Evolutionary conservation across 37 sponge, comb jelly and placozoan genomes (phyloP), one percentile per base, ranked within the genome.

Genomic region (Tethya wilhelma): DNA sequence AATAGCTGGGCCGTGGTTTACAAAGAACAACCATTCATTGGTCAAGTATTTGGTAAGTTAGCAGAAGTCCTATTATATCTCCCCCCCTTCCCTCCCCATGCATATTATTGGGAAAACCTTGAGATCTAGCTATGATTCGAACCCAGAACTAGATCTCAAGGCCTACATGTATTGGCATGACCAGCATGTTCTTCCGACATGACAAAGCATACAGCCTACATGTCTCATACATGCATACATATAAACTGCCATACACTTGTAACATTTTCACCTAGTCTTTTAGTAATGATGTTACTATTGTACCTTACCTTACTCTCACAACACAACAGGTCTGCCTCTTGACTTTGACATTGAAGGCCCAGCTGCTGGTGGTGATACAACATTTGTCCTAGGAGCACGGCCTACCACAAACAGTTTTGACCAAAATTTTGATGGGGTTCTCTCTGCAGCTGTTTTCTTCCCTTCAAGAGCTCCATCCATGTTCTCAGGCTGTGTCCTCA

Each of bases 311-410:
- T 8, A 25, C 42, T 9, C 39, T 14, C 14, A 14, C 14, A 1
- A 7, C 44, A 22, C 8, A 40, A 1, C 55, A 87, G 88, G 77
- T 69, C 62, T 87, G 25, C 88, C 88, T 26, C 58, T 87, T 36
- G 19, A 45, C 23, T 40, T 33, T 69, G 82, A 87, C 75, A 67
- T 87, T 67, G 88, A 87, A 38, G 90, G 90, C 25, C 79, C 74
- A 0, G 36, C 11, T 32, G 22, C 44, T 23, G 44, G 30, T 43
- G 32, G 71, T 55, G 76, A 79, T 32, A 38, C 33, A 53, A 68
- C 60, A 7, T 56, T 88, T 53, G 71, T 84, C 11, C 40, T 92
- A 19, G 93, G 89, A 49, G 93, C 79, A 0, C 78, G 93, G 31
- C 46, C 75, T 22, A 84, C 80, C 7, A 60, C 69, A 20, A 44